Base-by-base conservation (phyloP, 2,797 vertebrate species). In the Selene dorsalis region DNA sequence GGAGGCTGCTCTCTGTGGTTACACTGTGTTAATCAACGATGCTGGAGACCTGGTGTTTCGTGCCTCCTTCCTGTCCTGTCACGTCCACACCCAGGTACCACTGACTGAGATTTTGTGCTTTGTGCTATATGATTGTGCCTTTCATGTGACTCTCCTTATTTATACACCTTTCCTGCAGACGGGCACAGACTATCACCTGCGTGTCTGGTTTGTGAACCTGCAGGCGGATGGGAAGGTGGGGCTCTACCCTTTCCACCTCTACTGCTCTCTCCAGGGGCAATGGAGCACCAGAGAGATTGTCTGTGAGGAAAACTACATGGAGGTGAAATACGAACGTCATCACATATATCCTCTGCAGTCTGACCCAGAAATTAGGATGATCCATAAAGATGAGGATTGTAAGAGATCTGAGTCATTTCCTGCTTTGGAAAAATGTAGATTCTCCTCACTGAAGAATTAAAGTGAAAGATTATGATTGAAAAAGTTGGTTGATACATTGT, bases 291-390 rank as follows among this genome's bases (percentile, higher is more conserved):
- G 94, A 75, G 93, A 95, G 87, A 91, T 93, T 3, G 47, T 94
- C 43, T 95, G 93, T 11, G 95, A 95, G 81, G 94, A 95, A 82
- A 95, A 93, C 83, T 95, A 95, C 84, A 92, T 95, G 94, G 94
- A 95, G 91, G 94, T 93, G 90, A 75, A 22, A 50, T 3, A 43
- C 12, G 48, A 0, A 50, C 16, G 18, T 43, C 41, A 64, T 24
- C 67, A 69, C 53, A 13, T 39, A 3, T 38, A 10, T 10, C 22
- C 14, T 57, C 3, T 50, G 48, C 43, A 18, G 43, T 18, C 43
- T 45, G 5, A 45, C 14, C 17, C 17, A 45, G 13, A 45, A 16
- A 45, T 45, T 45, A 45, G 43, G 48, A 50, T 22, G 18, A 50
- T 50, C 48, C 48, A n/a, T 50, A n/a, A 50, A 50, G 1, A 50